Conservation (phyloP, 2,113 vertebrate genomes). For the Neoarius graeffei region DNA sequence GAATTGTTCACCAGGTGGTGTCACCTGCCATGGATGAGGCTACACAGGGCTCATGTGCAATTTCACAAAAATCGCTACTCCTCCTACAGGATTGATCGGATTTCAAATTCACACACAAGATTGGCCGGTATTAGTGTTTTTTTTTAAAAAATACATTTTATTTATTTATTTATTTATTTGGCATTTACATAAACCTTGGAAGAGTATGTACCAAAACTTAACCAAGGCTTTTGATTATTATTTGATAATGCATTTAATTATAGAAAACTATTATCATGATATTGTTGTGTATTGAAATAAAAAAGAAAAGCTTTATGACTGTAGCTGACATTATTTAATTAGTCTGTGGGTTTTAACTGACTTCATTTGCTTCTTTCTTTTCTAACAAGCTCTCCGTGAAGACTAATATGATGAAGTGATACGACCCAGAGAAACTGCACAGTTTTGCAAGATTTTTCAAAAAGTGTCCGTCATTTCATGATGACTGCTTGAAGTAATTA, state of each 20-base stretch:
- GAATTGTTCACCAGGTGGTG: too few relatives aligned
- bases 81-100: too few relatives aligned
- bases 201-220: not conserved
- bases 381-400: not conserved
- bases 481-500: slow-evolving; percentile 7
- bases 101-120: too few relatives aligned
- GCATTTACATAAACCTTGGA: not conserved
- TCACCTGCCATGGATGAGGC: too few relatives aligned
- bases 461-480: not conserved
- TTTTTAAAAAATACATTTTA: too few relatives aligned
- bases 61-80: too few relatives aligned
- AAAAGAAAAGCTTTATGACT: not conserved
- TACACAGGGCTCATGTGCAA: too few relatives aligned
- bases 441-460: not conserved
- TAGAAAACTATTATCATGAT: not conserved
- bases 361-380: not conserved
- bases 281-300: not conserved
- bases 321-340: not conserved
- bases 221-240: not conserved
- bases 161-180: too few relatives aligned
- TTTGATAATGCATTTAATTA: not conserved
- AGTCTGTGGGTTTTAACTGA: not conserved
- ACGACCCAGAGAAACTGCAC: not conserved
- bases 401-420: not conserved
- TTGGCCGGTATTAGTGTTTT: too few relatives aligned